Percentiles rank a stretch among this genome's conserved stretches.
These are phyloP conservation scores for Myopa tessellatipennis DNA, from an alignment of 2,888 invertebrate species.

Conservation along the genomic window DNA sequence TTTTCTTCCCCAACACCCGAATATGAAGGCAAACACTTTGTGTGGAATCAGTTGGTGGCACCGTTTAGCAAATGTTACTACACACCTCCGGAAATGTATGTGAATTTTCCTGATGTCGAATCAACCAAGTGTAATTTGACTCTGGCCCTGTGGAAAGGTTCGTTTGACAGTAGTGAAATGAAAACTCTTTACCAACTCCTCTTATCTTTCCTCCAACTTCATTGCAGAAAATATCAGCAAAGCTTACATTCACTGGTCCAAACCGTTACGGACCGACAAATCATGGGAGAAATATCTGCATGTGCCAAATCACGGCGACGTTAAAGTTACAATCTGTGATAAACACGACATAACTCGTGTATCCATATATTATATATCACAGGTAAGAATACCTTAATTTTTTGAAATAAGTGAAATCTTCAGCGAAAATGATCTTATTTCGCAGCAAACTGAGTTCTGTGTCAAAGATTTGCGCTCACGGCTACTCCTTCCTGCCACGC, in stretches of 20 bases:
- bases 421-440: slow-evolving; percentile 27
- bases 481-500: slow-evolving; percentile 50
- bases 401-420: not conserved
- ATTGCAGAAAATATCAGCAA: slow-evolving; percentile 50
- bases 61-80: slow-evolving; percentile 74
- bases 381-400: slow-evolving; percentile 49
- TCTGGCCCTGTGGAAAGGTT: slow-evolving; percentile 65
- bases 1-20: slow-evolving; percentile 61
- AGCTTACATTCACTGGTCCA: slow-evolving; percentile 69
- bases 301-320: slow-evolving; percentile 73
- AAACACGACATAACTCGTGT: slow-evolving; percentile 63
- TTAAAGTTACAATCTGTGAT: slow-evolving; percentile 68
- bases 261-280: slow-evolving; percentile 68
- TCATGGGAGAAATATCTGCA: slow-evolving; percentile 72
- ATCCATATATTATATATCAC: slow-evolving; percentile 63
- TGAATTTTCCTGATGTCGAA: slow-evolving; percentile 74
- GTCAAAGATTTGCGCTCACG: slow-evolving; percentile 67
- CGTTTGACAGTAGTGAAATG: slow-evolving; percentile 36
- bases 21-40: slow-evolving; percentile 66
- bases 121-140: slow-evolving; percentile 65
- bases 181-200: not conserved
- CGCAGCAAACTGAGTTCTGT: slow-evolving; percentile 64
- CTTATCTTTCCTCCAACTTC: not conserved
- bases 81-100: slow-evolving; percentile 76
- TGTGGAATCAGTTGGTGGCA: slow-evolving; percentile 74